phyloP scores from a whole-genome alignment of 1,140 invertebrate genomes.

The Caenorhabditis remanei region DNA sequence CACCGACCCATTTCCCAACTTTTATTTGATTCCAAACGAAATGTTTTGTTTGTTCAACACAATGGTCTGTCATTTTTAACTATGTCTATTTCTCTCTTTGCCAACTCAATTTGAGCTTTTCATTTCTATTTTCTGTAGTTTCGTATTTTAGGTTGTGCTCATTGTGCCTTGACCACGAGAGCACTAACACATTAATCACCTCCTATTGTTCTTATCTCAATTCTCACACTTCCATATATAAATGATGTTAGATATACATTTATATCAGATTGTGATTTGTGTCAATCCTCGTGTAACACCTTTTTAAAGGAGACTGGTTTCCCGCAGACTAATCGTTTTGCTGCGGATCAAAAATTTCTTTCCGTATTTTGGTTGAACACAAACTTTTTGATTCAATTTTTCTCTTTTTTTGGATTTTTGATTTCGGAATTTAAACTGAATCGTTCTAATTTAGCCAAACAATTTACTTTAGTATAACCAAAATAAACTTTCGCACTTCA shows the following conservation, averaged over 20 bases:
- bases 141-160: not conserved
- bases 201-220: not conserved
- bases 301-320: conserved; percentile 1
- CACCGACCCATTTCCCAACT: not conserved
- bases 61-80: not conserved
- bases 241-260: not conserved
- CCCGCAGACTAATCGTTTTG: conserved; percentile 24
- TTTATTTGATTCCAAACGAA: not conserved
- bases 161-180: not conserved
- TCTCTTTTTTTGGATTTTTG: not conserved
- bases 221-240: conserved; percentile 16
- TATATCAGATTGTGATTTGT: conserved; percentile 37
- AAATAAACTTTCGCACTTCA: too few relatives aligned
- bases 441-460: not conserved
- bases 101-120: not conserved
- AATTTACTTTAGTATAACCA: too few relatives aligned
- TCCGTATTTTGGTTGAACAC: not conserved
- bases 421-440: too few relatives aligned
- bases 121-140: not conserved
- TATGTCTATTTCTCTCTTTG: not conserved
- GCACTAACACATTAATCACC: not conserved
- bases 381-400: not conserved
- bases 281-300: not conserved
- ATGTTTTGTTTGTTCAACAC: not conserved
- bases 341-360: not conserved